Base-by-base conservation (phyloP, 2,113 vertebrate genomes). In the Rissa tridactyla region DNA sequence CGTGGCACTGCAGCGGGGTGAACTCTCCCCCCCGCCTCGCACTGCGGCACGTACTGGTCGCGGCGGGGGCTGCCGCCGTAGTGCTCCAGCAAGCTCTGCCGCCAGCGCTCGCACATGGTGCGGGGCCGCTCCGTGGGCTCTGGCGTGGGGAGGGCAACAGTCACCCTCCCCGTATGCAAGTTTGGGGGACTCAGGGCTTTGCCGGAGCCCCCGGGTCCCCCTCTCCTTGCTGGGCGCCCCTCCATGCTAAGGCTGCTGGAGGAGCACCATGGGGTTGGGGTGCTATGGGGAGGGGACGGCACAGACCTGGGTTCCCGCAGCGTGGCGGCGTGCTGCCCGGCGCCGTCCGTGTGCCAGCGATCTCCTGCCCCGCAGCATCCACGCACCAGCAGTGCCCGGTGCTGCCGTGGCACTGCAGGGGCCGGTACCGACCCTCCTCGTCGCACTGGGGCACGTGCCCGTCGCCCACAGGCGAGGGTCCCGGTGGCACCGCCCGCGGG, bases 21-120 rank as follows among this genome's bases (percentile, higher is more conserved):
- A 99, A 99, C 34, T 98, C 95, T 9, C 99, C 99, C 40, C 40
- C 97, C 96, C 0, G 80, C 22, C 2, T 99, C 98, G 1, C 99
- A 99, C 97, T 99, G 99, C 0, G 99, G 99, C 81, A 99, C 95
- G 6, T 99, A 99, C 54, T 99, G 98, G 83, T 99, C 98, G 0
- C 97, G 95, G 3, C 97, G 97, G 13, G 99, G 99, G 19, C 92
- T 97, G 42, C 99, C 98, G 0, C 98, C 98, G 0, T 99, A 99
- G 92, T 99, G 99, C 90, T 99, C 98, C 72, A 99, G 97, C 80
- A 99, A 93, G 89, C 97, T 99, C 95, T 98, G 96, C 82, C 97
- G 97, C 99, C 99, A 99, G 66, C 99, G 99, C 91, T 99, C 99
- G 23, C 99, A 99, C 95, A 99, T 97, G 0, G 98, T 99, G 86